A percentile compares a stretch with the other conserved stretches of the same genome.
These are phyloP conservation scores for Drosophila anomalata DNA, from an alignment of 2,888 invertebrate species.

Conservation along the genomic window DNA sequence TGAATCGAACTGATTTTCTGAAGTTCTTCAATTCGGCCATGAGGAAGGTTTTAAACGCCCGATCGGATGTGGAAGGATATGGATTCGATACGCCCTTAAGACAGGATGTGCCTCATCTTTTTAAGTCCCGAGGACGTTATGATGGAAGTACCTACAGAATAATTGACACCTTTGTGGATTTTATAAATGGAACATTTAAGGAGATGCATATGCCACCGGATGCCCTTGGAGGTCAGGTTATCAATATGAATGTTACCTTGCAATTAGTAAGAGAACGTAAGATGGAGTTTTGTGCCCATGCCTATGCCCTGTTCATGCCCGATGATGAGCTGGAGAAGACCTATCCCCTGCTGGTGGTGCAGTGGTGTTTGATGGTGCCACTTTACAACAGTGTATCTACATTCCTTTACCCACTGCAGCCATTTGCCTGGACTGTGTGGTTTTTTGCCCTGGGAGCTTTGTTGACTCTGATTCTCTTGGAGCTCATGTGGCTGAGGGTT, in stretches of 20 bases:
- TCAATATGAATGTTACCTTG: slow-evolving; percentile 73
- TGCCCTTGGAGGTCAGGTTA: slow-evolving; percentile 47
- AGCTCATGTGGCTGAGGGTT: slow-evolving; percentile 54
- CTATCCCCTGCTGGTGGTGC: slow-evolving; percentile 76
- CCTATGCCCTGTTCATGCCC: slow-evolving; percentile 72
- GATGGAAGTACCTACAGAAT: slow-evolving; percentile 68
- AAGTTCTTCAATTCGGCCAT: slow-evolving; percentile 4
- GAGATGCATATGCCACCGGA: slow-evolving; percentile 47
- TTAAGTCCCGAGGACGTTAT: slow-evolving; percentile 42
- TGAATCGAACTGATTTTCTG: slow-evolving; percentile 54
- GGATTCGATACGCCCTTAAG: slow-evolving; percentile 64
- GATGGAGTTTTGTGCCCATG: slow-evolving; percentile 68
- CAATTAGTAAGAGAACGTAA: slow-evolving; percentile 62
- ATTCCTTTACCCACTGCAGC: slow-evolving; percentile 70
- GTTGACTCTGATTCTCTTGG: slow-evolving; percentile 43
- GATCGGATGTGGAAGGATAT: slow-evolving; percentile 55
- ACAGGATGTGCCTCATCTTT: slow-evolving; percentile 71
- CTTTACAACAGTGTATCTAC: slow-evolving; percentile 69
- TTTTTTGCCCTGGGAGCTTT: slow-evolving; percentile 52
- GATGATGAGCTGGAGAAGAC: slow-evolving; percentile 70
- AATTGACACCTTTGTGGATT: slow-evolving; percentile 54
- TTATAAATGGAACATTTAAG: slow-evolving; percentile 64
- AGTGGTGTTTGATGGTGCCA: slow-evolving; percentile 81
- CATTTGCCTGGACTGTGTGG: slow-evolving; percentile 73
- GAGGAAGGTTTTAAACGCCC: slow-evolving; percentile 5